phyloP scores from a whole-genome alignment of 2,888 invertebrate genomes.

The Catocala fraxini region DNA sequence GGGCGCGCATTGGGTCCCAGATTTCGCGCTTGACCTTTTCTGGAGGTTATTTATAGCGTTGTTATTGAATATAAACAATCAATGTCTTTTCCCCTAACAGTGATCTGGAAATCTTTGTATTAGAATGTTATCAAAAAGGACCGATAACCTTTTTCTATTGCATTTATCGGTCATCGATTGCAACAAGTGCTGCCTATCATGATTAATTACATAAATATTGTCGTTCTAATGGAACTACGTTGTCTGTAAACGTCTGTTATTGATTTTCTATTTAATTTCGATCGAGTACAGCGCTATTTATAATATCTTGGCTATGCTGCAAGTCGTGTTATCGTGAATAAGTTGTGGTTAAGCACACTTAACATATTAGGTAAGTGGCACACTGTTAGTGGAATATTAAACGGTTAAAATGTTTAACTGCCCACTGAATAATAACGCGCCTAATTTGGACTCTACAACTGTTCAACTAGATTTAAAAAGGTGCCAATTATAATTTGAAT shows the following conservation, averaged over 20 bases:
- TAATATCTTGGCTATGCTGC: neutral
- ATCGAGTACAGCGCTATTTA: neutral
- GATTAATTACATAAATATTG: constrained; percentile 20
- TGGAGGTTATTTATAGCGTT: constrained; percentile 76
- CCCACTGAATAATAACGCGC: constrained; percentile 4
- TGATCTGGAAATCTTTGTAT: constrained; percentile 27
- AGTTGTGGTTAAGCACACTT: neutral
- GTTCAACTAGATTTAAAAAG: no score
- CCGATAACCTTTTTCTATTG: constrained; percentile 49
- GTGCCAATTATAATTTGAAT: no score
- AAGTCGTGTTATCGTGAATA: neutral
- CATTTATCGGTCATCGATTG: constrained; percentile 44
- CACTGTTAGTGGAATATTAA: neutral
- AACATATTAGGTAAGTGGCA: constrained; percentile 13
- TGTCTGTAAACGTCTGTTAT: neutral
- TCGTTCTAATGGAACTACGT: constrained; percentile 3
- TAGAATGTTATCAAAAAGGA: constrained; percentile 35
- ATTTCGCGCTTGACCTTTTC: constrained; percentile 81
- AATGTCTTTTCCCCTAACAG: constrained; percentile 57
- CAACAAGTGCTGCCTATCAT: constrained; percentile 34
- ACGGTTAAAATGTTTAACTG: constrained; percentile 8
- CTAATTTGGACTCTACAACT: neutral
- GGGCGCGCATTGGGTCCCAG: constrained; percentile 68
- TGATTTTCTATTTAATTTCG: neutral
- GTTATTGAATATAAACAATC: constrained; percentile 76